Evolutionary conservation across 1,140 invertebrate genomes (phyloP), one percentile per base, ranked within the genome.

Genomic region (Drosophila albomicans): DNA sequence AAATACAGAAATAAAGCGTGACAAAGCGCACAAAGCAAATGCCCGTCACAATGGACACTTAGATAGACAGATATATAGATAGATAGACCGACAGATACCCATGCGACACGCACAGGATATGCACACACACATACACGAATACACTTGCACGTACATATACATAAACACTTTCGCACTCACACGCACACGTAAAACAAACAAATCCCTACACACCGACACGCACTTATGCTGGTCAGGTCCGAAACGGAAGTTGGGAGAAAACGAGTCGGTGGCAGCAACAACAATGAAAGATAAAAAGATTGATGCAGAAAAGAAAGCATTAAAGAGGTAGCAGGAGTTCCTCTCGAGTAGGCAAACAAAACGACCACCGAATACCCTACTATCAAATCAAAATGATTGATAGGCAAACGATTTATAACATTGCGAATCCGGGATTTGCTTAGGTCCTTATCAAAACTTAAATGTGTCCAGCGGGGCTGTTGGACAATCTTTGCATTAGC

Each of bases 1-100:
- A 78, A 80, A 70, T 71, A 81, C 57, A 68, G 64, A 82, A 81
- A 88, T 89, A 88, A 89, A 89, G 82, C 85, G 85, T 88, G 85
- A 89, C 85, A 88, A 89, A 85, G 78, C 78, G 67, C 79, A 74
- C 82, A 87, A 79, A 78, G 57, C 82, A 87, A 87, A 88, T 70
- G 72, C 76, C 64, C 71, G 79, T 88, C 82, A 88, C 82, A 88
- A 88, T 87, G 80, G 80, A 88, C 81, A 88, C 45, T 67, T 67
- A 68, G 84, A 82, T 82, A 74, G 77, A 78, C 84, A 78, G 85
- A 74, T 84, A 81, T 49, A 86, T 64, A 80, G 77, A 82, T 62
- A 72, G 45, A 68, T 69, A 78, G 65, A 58, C 72, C 52, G 56
- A 74, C 78, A 73, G 69, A 78, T 63, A 84, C 58, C 41, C 30